Evolutionary conservation across 2,888 invertebrate species (phyloP).

Genomic region (Spatulosminthurus flaviceps): DNA sequence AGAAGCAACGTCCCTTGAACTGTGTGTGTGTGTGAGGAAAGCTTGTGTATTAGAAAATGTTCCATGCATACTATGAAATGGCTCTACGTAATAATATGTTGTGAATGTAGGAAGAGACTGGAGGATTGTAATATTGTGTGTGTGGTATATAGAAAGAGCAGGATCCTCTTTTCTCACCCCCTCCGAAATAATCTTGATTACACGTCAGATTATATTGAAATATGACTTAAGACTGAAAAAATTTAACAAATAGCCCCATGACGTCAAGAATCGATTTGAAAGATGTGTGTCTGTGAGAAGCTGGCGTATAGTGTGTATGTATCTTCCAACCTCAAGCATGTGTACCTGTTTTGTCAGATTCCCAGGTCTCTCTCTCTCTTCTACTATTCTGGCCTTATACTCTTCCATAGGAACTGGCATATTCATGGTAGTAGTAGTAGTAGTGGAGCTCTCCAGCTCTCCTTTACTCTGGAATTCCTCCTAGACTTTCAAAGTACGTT

Average conservation of each 20-base stretch:
- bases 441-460: not conserved
- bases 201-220: slow-evolving; percentile 64
- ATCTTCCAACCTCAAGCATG: slow-evolving; percentile 23
- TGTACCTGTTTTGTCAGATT: slow-evolving; percentile 44
- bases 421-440: not conserved
- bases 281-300: slow-evolving; percentile 40
- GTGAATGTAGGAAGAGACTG: too few species aligned
- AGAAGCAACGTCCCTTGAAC: too few species aligned
- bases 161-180: slow-evolving; percentile 48
- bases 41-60: too few species aligned
- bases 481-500: too few species aligned
- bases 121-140: not conserved
- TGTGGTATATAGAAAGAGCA: not conserved
- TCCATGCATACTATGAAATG: too few species aligned
- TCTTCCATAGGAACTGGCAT: not conserved
- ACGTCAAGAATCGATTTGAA: slow-evolving; percentile 61
- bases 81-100: too few species aligned
- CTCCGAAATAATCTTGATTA: slow-evolving; percentile 63
- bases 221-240: slow-evolving; percentile 63
- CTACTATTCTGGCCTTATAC: not conserved
- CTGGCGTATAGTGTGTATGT: slow-evolving; percentile 2
- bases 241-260: slow-evolving; percentile 63
- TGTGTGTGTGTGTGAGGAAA: too few species aligned
- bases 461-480: not conserved
- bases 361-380: slow-evolving; percentile 15